Conservation (phyloP, 2,113 vertebrate species). For the Propithecus coquereli region DNA sequence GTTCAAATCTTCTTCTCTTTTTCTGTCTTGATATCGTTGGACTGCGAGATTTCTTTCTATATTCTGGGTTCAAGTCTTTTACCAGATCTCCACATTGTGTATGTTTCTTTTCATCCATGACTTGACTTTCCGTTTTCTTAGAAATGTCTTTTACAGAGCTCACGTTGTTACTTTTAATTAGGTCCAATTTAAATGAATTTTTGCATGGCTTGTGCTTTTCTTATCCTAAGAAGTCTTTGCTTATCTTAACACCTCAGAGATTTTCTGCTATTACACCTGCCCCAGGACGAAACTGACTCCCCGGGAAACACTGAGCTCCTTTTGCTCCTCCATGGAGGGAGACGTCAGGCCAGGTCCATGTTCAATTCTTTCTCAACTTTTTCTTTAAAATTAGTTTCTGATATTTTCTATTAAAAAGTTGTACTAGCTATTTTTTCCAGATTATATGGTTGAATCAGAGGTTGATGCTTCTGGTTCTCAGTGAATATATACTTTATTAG, state of each 20-base stretch:
- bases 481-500: not conserved
- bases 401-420: not conserved
- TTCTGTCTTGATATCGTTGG: not conserved
- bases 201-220: not conserved
- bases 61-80: not conserved
- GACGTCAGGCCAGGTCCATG: not conserved
- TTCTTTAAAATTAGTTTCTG: not conserved
- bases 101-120: not conserved
- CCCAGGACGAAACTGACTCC: not conserved
- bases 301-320: not conserved
- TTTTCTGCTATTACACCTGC: not conserved
- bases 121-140: not conserved
- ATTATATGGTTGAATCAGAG: not conserved
- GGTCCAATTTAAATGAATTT: not conserved
- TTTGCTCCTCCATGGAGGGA: not conserved
- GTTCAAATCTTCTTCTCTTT: not conserved
- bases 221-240: not conserved
- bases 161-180: slow-evolving; percentile 15
- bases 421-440: not conserved
- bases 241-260: not conserved
- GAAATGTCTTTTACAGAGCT: not conserved
- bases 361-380: not conserved
- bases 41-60: not conserved
- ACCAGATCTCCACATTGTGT: not conserved
- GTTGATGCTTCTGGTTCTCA: not conserved